phyloP scores from a whole-genome alignment of 2,888 invertebrate species.

The Philereme transversata region DNA sequence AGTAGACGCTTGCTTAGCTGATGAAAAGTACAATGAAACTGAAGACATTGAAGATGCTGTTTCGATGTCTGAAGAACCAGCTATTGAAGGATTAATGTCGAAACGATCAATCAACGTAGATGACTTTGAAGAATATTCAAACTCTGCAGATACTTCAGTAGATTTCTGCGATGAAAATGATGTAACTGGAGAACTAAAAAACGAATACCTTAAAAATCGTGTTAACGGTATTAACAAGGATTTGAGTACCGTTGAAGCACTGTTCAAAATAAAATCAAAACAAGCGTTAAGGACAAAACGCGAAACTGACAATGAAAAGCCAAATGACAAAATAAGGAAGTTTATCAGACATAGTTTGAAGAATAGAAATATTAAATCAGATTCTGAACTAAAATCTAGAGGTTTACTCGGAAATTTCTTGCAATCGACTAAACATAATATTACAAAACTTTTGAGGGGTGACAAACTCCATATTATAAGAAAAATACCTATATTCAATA shows the following conservation, averaged over 20 bases:
- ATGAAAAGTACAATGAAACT: conserved; percentile 40
- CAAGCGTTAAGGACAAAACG: conserved; percentile 47
- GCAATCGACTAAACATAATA: conserved; percentile 37
- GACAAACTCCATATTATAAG: conserved; percentile 26
- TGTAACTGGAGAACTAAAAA: conserved; percentile 30
- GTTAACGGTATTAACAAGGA: conserved; percentile 55
- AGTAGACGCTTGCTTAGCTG: conserved; percentile 80
- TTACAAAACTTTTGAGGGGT: conserved; percentile 33
- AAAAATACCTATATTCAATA: conserved; percentile 33
- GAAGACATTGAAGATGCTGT: conserved; percentile 23
- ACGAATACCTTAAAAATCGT: conserved; percentile 47
- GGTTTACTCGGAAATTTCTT: conserved; percentile 45
- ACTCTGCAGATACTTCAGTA: conserved; percentile 39
- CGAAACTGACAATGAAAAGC: conserved; percentile 39
- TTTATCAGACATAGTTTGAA: conserved; percentile 38
- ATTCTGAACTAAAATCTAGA: conserved; percentile 43
- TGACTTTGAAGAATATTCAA: conserved; percentile 42
- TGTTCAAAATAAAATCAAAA: conserved; percentile 41
- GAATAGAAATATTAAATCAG: conserved; percentile 31
- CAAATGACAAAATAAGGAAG: conserved; percentile 36
- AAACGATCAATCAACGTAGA: conserved; percentile 51
- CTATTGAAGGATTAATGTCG: conserved; percentile 39
- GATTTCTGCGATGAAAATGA: conserved; percentile 42
- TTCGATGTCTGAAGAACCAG: conserved; percentile 41
- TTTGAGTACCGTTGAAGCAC: conserved; percentile 49